A percentile compares a stretch with the other conserved stretches of the same genome.
phyloP scores from a whole-genome alignment of 2,888 invertebrate species.

The Harpalus rufipes region DNA sequence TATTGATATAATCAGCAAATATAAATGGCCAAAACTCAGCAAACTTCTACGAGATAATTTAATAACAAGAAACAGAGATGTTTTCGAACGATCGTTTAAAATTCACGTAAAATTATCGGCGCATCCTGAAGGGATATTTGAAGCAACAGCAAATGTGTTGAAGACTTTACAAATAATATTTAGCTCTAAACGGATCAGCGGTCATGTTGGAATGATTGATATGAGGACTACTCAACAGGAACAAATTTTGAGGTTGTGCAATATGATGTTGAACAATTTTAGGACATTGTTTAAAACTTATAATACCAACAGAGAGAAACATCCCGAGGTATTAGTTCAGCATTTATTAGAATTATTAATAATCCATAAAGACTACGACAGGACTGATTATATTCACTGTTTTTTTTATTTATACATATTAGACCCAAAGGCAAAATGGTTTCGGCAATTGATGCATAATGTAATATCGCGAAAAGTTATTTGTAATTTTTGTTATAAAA shows the following conservation, averaged over 20 bases:
- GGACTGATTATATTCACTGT: conserved; percentile 63
- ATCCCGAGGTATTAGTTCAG: conserved; percentile 68
- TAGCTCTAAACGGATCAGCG: conserved; percentile 24
- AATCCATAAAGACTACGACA: conserved; percentile 58
- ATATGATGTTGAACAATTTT: conserved; percentile 68
- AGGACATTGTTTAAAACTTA: conserved; percentile 65
- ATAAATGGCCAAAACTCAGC: conserved; percentile 68
- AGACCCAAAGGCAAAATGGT: conserved; percentile 69
- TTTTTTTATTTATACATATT: conserved; percentile 68
- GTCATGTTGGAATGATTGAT: conserved; percentile 30
- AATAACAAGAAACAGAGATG: conserved; percentile 67
- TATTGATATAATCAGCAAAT: conserved; percentile 50
- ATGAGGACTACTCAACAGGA: conserved; percentile 54
- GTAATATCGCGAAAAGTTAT: conserved; percentile 67
- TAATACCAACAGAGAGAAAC: conserved; percentile 68
- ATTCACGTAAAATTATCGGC: conserved; percentile 69
- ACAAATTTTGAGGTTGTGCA: conserved; percentile 63
- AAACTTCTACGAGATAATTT: conserved; percentile 69
- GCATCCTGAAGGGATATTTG: conserved; percentile 67
- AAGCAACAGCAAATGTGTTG: conserved; percentile 69
- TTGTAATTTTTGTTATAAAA: conserved; percentile 61
- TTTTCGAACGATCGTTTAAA: conserved; percentile 69
- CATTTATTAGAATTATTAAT: conserved; percentile 68
- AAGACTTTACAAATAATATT: conserved; percentile 63
- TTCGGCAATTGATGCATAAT: conserved; percentile 69